Evolutionary conservation across 2,113 vertebrate species (phyloP).

Genomic region (Telmatochromis bifrenatus): DNA sequence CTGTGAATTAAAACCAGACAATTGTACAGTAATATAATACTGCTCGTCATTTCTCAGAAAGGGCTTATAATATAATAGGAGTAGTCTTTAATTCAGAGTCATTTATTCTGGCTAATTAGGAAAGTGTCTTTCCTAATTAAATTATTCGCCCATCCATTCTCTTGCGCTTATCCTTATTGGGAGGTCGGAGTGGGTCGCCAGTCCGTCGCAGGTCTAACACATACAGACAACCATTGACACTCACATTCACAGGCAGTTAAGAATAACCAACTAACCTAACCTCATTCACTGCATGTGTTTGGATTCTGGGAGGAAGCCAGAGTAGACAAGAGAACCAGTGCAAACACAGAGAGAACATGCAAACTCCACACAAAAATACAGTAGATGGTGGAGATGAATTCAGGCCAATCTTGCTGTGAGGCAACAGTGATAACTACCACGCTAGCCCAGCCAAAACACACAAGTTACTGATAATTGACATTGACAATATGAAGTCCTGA

Average conservation of each 20-base stretch:
- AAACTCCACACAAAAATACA: background rate
- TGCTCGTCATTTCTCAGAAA: background rate
- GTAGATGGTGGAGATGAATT: background rate
- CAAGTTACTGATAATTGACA: background rate
- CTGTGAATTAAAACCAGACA: background rate
- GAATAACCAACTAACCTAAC: background rate
- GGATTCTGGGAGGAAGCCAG: background rate
- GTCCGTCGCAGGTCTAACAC: background rate
- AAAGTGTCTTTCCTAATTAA: background rate
- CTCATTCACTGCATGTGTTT: background rate
- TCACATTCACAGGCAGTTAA: background rate
- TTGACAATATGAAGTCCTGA: background rate
- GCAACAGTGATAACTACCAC: background rate
- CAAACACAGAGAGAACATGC: background rate
- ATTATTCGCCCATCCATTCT: background rate
- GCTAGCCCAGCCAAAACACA: background rate
- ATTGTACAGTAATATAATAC: accelerated
- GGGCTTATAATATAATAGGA: background rate
- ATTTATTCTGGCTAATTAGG: background rate
- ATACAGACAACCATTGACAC: background rate
- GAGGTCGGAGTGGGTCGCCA: background rate
- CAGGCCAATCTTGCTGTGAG: accelerated
- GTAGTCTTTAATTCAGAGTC: background rate
- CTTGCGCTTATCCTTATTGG: background rate
- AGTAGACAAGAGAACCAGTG: background rate